Conservation (phyloP, 2,888 invertebrate genomes). For the Microchrysa polita region DNA sequence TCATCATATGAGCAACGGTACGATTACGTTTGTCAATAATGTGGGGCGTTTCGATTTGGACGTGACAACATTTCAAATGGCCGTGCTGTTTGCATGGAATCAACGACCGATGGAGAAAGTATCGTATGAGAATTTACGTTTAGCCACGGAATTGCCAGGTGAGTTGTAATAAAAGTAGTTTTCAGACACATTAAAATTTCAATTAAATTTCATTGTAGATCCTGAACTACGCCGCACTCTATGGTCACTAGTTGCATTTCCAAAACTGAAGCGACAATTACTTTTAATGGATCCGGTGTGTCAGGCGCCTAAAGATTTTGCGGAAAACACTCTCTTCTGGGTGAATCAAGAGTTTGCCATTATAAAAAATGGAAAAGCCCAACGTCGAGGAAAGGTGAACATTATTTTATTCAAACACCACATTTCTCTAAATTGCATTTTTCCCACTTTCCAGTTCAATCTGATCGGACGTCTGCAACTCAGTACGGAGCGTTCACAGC, state of each 20-base stretch:
- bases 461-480: conserved; percentile 94
- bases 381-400: conserved; percentile 91
- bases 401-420: neutral
- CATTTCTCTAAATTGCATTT: neutral
- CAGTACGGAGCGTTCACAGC: conserved; percentile 93
- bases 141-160: conserved; percentile 95
- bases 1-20: conserved; percentile 99
- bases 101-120: conserved; percentile 92
- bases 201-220: no score
- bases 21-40: conserved; percentile 92
- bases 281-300: conserved; percentile 82
- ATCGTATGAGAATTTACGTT: conserved; percentile 93
- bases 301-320: conserved; percentile 92
- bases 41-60: conserved; percentile 96
- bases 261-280: conserved; percentile 93
- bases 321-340: conserved; percentile 92
- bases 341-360: conserved; percentile 96
- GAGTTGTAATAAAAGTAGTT: conserved; percentile 38
- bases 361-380: conserved; percentile 93
- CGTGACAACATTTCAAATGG: conserved; percentile 99
- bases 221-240: conserved; percentile 93
- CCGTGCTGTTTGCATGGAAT: conserved; percentile 98
- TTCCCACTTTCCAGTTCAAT: conserved; percentile 72
- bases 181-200: no score
- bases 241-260: conserved; percentile 96